A percentile compares a stretch with the other conserved stretches of the same genome.
phyloP scores from a whole-genome alignment of 2,888 invertebrate species.

The Cremastinae sp. region DNA sequence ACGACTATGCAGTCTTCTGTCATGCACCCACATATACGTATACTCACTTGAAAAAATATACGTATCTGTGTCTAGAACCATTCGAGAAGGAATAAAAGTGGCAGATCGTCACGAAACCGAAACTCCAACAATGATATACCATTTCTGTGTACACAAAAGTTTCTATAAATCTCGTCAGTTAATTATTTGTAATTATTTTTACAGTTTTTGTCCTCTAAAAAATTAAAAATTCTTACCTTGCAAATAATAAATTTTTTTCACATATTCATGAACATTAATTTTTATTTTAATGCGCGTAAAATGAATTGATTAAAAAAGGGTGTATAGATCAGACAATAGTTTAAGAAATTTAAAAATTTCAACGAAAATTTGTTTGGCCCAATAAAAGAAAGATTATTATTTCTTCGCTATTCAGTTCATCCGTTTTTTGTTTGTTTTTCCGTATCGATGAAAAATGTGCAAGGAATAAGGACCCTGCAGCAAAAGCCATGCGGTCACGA shows the following conservation, averaged over 20 bases:
- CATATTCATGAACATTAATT: too few relatives aligned
- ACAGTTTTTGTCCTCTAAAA: not conserved
- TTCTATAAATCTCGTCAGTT: constrained; percentile 67
- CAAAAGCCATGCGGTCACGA: constrained; percentile 67
- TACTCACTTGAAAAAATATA: constrained; percentile 21
- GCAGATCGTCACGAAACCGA: constrained; percentile 55
- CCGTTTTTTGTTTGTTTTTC: constrained; percentile 20
- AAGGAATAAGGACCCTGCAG: constrained; percentile 8
- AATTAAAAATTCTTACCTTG: too few relatives aligned
- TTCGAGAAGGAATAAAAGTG: constrained; percentile 39
- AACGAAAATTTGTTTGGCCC: too few relatives aligned
- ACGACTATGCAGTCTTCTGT: not conserved
- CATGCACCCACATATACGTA: not conserved
- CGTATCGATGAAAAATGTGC: constrained; percentile 67
- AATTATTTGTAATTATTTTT: constrained; percentile 37
- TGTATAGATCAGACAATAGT: too few relatives aligned
- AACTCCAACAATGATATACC: constrained; percentile 68
- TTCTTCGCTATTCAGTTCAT: too few relatives aligned
- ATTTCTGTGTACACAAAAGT: constrained; percentile 57
- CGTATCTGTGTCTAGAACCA: constrained; percentile 12
- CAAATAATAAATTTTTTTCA: too few relatives aligned
- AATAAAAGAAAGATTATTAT: too few relatives aligned
- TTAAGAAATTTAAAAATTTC: too few relatives aligned
- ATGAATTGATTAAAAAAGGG: too few relatives aligned
- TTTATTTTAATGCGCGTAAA: too few relatives aligned